A percentile compares a stretch with the other conserved stretches of the same genome.
phyloP scores from a whole-genome alignment of 2,888 invertebrate species.

The Erebia aethiops region DNA sequence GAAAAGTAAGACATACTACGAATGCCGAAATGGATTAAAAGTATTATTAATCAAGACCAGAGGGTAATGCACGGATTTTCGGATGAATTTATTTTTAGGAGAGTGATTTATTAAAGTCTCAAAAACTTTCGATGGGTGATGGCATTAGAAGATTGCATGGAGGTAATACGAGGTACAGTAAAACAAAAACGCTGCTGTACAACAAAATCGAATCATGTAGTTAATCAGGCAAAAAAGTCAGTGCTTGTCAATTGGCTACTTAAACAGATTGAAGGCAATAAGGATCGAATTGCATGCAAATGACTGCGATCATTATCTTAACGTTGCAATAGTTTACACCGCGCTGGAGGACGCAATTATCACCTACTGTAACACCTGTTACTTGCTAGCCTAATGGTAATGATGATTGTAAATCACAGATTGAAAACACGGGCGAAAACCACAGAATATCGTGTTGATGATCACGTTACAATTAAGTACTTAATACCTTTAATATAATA shows the following conservation, averaged over 20 bases:
- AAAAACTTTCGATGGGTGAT: background rate
- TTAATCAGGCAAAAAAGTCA: background rate
- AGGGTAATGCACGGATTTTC: background rate
- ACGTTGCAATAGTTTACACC: conserved; percentile 59
- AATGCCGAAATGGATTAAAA: background rate
- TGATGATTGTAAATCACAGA: conserved; percentile 48
- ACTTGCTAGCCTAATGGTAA: conserved; percentile 60
- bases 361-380: conserved; percentile 50
- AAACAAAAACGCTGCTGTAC: background rate
- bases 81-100: too few relatives aligned
- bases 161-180: background rate
- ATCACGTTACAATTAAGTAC: background rate
- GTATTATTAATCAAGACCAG: background rate
- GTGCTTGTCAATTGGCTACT: conserved; percentile 8
- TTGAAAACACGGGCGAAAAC: conserved; percentile 17
- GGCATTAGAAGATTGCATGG: background rate
- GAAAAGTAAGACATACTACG: background rate
- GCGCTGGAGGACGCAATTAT: conserved; percentile 61
- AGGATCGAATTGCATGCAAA: conserved; percentile 54
- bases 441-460: conserved; percentile 4
- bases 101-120: too few relatives aligned
- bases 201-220: background rate
- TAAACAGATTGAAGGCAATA: conserved; percentile 20
- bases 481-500: background rate
- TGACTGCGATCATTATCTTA: conserved; percentile 64